Evolutionary conservation across 2,888 invertebrate species (phyloP), one percentile per base, ranked within the genome.

Genomic region (Odontomyia ornata): DNA sequence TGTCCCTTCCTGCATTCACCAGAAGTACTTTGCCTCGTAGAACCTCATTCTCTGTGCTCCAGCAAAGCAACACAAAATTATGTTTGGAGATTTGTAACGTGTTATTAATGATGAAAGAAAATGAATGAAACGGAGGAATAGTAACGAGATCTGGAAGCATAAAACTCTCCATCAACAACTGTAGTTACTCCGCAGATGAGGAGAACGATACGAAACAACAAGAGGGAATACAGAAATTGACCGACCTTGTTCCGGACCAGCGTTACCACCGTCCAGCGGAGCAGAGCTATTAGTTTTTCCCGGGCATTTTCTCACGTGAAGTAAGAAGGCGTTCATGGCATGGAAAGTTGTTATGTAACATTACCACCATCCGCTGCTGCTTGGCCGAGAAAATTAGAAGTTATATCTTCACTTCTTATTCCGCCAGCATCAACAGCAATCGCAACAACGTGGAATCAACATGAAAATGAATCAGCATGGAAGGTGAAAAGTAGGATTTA

Each of bases 61-160:
- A 28, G 69, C n/a, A 60, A 73, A 28, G 69, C n/a, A 60, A 73
- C 57, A 43, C 36, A 73, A 60, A 57, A 73, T 73, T 73, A 73
- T 73, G 73, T 73, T 57, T 36, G 73, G 43, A 73, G 30, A 73
- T 73, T 73, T 73, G 73, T 73, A 73, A 43, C 73, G 18, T 73
- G 57, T 73, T 73, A 73, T 73, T 73, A 73, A 73, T 73, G 73
- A 73, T 73, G 73, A 60, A 73, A 23, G 73, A 60, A 73, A 73
- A 30, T 43, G 73, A 73, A 60, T 5, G 60, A 60, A 73, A 23
- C 15, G 9, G 25, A 18, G 60, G 15, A 15, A 11, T 52, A 21
- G 73, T 36, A 73, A 73, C 73, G 60, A 60, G 73, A 60, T 15
- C 36, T 27, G 36, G 73, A 36, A 73, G 36, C 57, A 60, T 43